Conservation (phyloP, 2,888 invertebrate genomes). For the Gymnosoma rotundatum region DNA sequence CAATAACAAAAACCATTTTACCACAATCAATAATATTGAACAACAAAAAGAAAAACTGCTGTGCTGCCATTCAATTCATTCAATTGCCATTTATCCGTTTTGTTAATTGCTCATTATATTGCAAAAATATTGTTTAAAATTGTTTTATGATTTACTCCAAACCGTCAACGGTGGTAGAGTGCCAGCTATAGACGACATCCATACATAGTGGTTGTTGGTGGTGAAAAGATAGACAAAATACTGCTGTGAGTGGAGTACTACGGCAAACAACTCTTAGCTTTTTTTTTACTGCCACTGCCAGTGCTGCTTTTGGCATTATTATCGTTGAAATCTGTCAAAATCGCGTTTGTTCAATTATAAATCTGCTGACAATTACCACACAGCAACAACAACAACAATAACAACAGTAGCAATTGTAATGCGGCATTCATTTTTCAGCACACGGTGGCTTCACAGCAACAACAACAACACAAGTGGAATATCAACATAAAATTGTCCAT, state of each 20-base stretch:
- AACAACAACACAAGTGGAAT: background rate
- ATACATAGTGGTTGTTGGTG: slow-evolving; percentile 45
- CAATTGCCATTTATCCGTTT: slow-evolving; percentile 69
- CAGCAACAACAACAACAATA: slow-evolving; percentile 47
- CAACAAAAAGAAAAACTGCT: slow-evolving; percentile 18
- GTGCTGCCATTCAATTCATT: slow-evolving; percentile 55
- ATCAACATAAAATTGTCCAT: slow-evolving; percentile 26
- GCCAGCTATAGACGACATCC: slow-evolving; percentile 45
- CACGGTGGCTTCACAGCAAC: slow-evolving; percentile 48
- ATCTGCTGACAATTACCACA: slow-evolving; percentile 73
- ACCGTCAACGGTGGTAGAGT: slow-evolving; percentile 55
- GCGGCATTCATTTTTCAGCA: slow-evolving; percentile 56
- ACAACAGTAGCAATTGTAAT: slow-evolving; percentile 42
- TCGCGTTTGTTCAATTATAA: slow-evolving; percentile 74
- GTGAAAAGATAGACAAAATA: slow-evolving; percentile 59
- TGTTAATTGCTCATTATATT: slow-evolving; percentile 71
- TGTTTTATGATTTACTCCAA: slow-evolving; percentile 70
- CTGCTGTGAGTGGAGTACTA: slow-evolving; percentile 47
- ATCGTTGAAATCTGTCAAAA: slow-evolving; percentile 73
- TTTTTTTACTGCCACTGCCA: slow-evolving; percentile 42
- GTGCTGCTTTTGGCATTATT: slow-evolving; percentile 71
- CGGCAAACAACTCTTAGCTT: slow-evolving; percentile 47
- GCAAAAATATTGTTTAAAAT: slow-evolving; percentile 70
- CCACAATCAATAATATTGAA: slow-evolving; percentile 32
- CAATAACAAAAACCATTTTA: slow-evolving; percentile 35